phyloP scores from a whole-genome alignment of 1,140 invertebrate genomes.

The Bathynomus jamesi region DNA sequence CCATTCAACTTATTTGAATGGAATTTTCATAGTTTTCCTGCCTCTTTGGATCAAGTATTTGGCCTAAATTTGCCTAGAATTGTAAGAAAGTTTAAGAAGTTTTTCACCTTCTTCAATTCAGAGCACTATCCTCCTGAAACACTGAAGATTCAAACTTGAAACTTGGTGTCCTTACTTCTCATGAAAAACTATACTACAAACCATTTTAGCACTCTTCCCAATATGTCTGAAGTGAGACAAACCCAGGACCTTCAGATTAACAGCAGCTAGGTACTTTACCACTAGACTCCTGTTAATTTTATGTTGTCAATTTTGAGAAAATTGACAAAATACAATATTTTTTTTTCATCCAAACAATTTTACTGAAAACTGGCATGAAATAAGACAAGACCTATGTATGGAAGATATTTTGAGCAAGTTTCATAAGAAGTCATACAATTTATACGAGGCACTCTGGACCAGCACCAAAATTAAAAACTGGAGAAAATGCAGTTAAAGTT shows the following conservation, averaged over 20 bases:
- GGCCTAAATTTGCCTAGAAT: too few relatives aligned
- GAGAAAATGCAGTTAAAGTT: too few relatives aligned
- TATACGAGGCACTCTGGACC: neutral
- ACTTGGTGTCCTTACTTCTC: too few relatives aligned
- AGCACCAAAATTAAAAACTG: too few relatives aligned
- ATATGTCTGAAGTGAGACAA: neutral
- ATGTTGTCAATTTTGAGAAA: neutral
- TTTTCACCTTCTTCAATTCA: too few relatives aligned
- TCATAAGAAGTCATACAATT: neutral
- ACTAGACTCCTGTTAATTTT: neutral
- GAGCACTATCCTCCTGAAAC: too few relatives aligned
- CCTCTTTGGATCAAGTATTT: too few relatives aligned
- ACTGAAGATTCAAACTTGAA: too few relatives aligned
- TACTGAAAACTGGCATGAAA: neutral
- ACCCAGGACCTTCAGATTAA: neutral
- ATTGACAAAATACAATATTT: neutral
- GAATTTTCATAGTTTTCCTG: too few relatives aligned
- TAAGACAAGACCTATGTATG: neutral
- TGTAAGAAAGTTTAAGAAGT: too few relatives aligned
- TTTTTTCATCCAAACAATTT: neutral
- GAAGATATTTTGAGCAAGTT: neutral
- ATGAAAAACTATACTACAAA: slow-evolving; percentile 8
- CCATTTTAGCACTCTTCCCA: neutral
- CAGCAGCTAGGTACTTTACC: too few relatives aligned
- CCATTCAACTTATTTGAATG: too few relatives aligned